Conservation (phyloP, 1,140 invertebrate species). For the Tetraneura akinire region DNA sequence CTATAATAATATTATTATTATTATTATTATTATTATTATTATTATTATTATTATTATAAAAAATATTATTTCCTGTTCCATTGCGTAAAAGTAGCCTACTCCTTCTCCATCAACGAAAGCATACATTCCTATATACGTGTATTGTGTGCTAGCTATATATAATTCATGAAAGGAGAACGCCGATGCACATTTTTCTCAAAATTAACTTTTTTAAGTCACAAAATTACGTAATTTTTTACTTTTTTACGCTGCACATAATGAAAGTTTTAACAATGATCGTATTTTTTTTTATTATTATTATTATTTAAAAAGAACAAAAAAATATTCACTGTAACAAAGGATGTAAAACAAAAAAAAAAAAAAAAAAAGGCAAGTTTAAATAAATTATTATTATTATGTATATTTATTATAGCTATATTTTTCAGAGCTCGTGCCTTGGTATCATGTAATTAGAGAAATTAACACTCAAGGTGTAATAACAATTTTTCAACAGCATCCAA, state of each 20-base stretch:
- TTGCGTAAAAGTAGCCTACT: not conserved
- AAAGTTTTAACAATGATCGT: not conserved
- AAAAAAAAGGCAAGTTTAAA: not conserved
- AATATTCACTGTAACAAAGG: not conserved
- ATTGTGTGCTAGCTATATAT: not conserved
- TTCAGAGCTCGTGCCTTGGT: not conserved
- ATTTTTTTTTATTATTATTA: not conserved
- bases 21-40: too few relatives aligned
- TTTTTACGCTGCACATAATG: not conserved
- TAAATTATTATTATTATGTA: slow-evolving; percentile 20
- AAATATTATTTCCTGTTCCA: not conserved
- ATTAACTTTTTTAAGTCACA: not conserved
- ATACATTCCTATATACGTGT: not conserved
- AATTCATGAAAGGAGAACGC: not conserved
- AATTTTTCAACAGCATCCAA: slow-evolving; percentile 13
- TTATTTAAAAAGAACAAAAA: not conserved
- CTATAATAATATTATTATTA: not conserved
- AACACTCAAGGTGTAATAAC: slow-evolving; percentile 14
- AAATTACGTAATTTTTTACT: not conserved
- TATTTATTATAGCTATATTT: slow-evolving; percentile 7
- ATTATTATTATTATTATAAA: too few relatives aligned
- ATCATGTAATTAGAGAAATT: not conserved
- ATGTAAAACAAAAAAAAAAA: too few relatives aligned
- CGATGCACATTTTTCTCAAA: not conserved
- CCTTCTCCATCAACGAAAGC: not conserved